Evolutionary conservation across 2,797 vertebrate species (phyloP).

Genomic region (Neopelma chrysocephalum): DNA sequence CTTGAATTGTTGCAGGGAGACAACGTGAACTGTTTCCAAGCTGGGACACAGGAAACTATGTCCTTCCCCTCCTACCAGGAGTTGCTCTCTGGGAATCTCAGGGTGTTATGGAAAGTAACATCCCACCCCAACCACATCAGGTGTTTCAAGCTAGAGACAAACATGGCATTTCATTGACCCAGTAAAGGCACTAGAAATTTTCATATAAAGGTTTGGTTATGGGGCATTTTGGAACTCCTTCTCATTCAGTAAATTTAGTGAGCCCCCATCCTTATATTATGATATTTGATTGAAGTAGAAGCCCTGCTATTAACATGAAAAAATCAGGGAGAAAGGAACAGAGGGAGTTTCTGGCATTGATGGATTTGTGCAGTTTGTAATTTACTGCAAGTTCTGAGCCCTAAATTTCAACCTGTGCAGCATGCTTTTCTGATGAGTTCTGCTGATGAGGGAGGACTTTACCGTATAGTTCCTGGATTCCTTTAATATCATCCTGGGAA

Average conservation of each 20-base stretch:
- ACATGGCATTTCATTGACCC: neutral
- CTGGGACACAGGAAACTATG: neutral
- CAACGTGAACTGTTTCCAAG: neutral
- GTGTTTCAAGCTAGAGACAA: neutral
- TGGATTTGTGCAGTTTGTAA: neutral
- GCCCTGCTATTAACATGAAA: neutral
- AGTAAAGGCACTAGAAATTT: neutral
- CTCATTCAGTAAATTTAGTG: neutral
- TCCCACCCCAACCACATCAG: neutral
- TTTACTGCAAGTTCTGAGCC: neutral
- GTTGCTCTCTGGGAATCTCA: neutral
- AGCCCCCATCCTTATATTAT: neutral
- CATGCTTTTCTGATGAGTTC: neutral
- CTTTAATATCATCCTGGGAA: conserved; percentile 90
- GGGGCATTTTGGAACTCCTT: neutral
- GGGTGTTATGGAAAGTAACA: neutral
- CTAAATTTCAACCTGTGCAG: neutral
- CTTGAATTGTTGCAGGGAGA: neutral
- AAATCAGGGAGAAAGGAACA: neutral
- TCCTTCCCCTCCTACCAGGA: neutral
- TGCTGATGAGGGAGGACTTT: neutral
- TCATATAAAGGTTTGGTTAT: neutral
- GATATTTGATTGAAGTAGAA: neutral
- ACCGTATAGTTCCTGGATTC: conserved; percentile 98
- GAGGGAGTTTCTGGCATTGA: neutral